phyloP scores from a whole-genome alignment of 2,888 invertebrate species.

The Melanophora roralis region DNA sequence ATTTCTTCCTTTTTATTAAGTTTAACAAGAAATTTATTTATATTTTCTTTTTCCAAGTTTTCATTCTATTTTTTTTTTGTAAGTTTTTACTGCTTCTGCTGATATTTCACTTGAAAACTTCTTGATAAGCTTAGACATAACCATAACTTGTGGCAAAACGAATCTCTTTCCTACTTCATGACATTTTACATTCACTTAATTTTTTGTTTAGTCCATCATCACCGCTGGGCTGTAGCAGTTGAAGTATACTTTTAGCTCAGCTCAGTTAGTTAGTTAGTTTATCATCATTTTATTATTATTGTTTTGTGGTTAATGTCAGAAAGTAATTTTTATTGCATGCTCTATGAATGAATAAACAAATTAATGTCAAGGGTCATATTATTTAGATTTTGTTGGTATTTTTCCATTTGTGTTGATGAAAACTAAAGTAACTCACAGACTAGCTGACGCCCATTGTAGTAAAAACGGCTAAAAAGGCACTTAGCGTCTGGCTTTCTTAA shows the following conservation, averaged over 20 bases:
- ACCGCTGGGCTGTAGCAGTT: neutral
- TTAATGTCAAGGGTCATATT: constrained; percentile 43
- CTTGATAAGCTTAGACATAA: constrained; percentile 32
- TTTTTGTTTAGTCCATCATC: neutral
- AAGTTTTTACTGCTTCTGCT: constrained; percentile 13
- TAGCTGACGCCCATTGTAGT: neutral
- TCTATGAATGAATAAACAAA: constrained; percentile 30
- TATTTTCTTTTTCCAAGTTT: constrained; percentile 11
- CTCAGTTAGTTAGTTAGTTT: neutral
- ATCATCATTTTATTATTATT: constrained; percentile 35
- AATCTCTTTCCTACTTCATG: neutral
- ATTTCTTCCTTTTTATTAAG: neutral
- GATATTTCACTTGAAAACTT: constrained; percentile 32
- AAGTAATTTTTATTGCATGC: constrained; percentile 26
- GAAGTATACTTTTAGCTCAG: neutral
- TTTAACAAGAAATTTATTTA: too few species aligned
- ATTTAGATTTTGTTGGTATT: constrained; percentile 22
- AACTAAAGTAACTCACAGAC: constrained; percentile 2
- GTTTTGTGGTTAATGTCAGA: constrained; percentile 40
- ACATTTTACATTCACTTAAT: neutral
- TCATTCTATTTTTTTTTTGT: neutral
- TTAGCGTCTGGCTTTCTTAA: too few species aligned
- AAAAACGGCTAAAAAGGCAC: too few species aligned
- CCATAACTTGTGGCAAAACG: neutral
- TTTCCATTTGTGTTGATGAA: constrained; percentile 24